Percentiles rank a stretch among this genome's conserved stretches.
Evolutionary conservation across 1,140 invertebrate species (phyloP).

Genomic region (Hormaphis cornu): DNA sequence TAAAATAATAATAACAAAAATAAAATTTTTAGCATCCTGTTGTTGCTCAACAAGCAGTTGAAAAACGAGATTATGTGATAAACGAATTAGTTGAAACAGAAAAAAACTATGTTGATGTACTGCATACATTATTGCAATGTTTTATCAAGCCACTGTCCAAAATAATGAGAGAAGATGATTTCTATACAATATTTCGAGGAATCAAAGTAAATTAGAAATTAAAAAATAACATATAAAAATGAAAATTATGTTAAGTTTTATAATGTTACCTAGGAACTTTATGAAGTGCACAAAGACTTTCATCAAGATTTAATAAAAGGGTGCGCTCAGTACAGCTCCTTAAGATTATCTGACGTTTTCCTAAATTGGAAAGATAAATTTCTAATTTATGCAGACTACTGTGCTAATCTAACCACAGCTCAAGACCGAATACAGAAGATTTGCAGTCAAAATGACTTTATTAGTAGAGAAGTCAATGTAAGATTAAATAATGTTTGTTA

Average conservation of each 20-base stretch:
- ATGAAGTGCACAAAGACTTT: constrained; percentile 76
- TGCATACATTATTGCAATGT: constrained; percentile 74
- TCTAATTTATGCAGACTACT: constrained; percentile 90
- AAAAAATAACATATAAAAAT: not conserved
- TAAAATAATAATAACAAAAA: too few relatives aligned
- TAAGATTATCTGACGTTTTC: constrained; percentile 65
- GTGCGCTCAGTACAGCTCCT: constrained; percentile 44
- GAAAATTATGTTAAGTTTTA: not conserved
- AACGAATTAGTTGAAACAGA: constrained; percentile 94
- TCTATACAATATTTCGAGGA: constrained; percentile 72
- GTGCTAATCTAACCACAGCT: constrained; percentile 77
- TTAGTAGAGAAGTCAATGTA: constrained; percentile 51
- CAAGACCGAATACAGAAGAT: constrained; percentile 67
- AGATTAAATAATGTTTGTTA: too few relatives aligned
- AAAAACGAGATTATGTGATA: constrained; percentile 91
- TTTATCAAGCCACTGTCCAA: constrained; percentile 69
- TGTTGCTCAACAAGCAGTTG: constrained; percentile 44
- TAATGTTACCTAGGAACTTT: constrained; percentile 56
- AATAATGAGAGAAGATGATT: constrained; percentile 62
- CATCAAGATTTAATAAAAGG: constrained; percentile 68
- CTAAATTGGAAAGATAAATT: constrained; percentile 81
- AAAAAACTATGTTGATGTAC: constrained; percentile 89
- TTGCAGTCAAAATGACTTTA: constrained; percentile 52
- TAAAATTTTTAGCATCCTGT: constrained; percentile 48
- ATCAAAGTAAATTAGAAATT: constrained; percentile 59